Conservation (phyloP, 2,113 vertebrate genomes). For the Neotoma lepida region DNA sequence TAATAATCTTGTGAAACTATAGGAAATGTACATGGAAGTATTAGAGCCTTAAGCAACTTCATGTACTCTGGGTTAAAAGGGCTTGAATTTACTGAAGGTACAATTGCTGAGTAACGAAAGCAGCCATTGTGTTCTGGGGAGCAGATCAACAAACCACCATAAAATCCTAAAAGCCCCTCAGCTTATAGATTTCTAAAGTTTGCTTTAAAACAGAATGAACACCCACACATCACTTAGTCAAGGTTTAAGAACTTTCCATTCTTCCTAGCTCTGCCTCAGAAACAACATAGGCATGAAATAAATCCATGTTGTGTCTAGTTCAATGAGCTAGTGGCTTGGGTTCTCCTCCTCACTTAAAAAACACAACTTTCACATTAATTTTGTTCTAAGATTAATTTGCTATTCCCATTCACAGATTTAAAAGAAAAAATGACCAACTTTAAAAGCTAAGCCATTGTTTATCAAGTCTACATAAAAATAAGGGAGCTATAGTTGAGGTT, state of each 20-base stretch:
- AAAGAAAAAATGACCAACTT: constrained; percentile 82
- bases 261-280: constrained; percentile 85
- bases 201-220: constrained; percentile 75
- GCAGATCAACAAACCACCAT: constrained; percentile 75
- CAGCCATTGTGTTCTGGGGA: constrained; percentile 80
- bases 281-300: constrained; percentile 70
- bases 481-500: constrained; percentile 57
- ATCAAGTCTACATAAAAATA: constrained; percentile 74
- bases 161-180: constrained; percentile 79
- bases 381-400: constrained; percentile 75
- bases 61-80: constrained; percentile 83
- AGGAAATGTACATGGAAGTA: constrained; percentile 87
- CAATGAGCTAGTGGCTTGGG: constrained; percentile 70
- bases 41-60: constrained; percentile 82
- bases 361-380: constrained; percentile 73
- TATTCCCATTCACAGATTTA: constrained; percentile 79
- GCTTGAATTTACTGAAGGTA: constrained; percentile 80
- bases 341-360: constrained; percentile 73
- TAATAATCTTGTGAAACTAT: constrained; percentile 81
- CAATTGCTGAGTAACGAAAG: constrained; percentile 81
- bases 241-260: constrained; percentile 79
- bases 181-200: constrained; percentile 79
- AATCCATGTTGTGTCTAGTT: constrained; percentile 73
- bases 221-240: constrained; percentile 82
- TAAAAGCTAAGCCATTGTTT: constrained; percentile 77